phyloP scores from a whole-genome alignment of 2,888 invertebrate genomes.

The Caenorhabditis panamensis region DNA sequence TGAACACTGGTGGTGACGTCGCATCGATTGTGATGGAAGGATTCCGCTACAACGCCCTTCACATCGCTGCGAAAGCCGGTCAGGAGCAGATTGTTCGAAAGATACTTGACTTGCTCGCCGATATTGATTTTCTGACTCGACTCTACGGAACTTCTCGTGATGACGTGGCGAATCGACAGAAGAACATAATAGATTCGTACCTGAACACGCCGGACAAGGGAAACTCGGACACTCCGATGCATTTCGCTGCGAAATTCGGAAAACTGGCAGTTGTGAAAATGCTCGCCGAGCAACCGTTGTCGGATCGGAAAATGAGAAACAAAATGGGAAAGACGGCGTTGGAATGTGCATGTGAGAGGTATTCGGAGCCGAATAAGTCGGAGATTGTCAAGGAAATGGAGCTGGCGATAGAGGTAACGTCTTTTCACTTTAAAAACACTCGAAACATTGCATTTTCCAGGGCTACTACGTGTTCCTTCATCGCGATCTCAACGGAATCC shows the following conservation, averaged over 20 bases:
- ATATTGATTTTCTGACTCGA: constrained; percentile 38
- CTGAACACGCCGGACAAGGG: constrained; percentile 71
- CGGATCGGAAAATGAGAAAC: constrained; percentile 40
- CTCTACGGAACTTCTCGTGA: constrained; percentile 44
- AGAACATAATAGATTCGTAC: constrained; percentile 65
- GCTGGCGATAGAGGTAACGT: constrained; percentile 38
- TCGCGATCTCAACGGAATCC: constrained; percentile 9
- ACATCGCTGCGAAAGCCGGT: constrained; percentile 67
- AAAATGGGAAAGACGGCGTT: constrained; percentile 56
- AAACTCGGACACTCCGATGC: constrained; percentile 66
- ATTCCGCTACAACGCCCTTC: constrained; percentile 69
- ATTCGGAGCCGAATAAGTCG: constrained; percentile 43
- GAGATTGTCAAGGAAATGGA: constrained; percentile 25
- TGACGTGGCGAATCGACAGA: constrained; percentile 54
- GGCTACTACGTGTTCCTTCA: constrained; percentile 41
- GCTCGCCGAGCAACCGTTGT: constrained; percentile 19
- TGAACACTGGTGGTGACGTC: constrained; percentile 69
- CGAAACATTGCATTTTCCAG: constrained; percentile 33
- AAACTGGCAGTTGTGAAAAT: constrained; percentile 60
- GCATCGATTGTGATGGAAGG: constrained; percentile 71
- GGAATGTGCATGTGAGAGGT: constrained; percentile 57
- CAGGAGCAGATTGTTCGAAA: constrained; percentile 40
- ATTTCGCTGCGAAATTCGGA: constrained; percentile 69
- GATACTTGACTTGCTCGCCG: constrained; percentile 29
- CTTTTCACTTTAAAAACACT: too few relatives aligned